phyloP scores from a whole-genome alignment of 2,797 vertebrate species.

The Pachyuromys duprasi region DNA sequence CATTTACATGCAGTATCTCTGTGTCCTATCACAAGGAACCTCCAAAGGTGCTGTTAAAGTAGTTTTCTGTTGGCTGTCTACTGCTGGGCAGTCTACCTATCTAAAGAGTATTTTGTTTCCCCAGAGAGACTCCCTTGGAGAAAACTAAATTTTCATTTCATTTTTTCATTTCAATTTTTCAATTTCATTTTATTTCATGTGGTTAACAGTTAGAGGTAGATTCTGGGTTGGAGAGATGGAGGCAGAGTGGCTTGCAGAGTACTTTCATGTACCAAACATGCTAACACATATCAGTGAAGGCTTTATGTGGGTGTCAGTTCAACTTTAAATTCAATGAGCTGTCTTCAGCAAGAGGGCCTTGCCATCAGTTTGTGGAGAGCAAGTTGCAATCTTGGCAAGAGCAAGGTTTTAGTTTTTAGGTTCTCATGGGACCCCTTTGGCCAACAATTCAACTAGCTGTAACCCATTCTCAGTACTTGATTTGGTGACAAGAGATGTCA shows the following conservation, averaged over 20 bases:
- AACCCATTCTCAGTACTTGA: neutral
- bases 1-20: too few species aligned
- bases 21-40: neutral
- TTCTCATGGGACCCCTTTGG: neutral
- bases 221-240: neutral
- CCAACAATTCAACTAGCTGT: neutral
- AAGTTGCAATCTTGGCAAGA: neutral
- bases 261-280: neutral
- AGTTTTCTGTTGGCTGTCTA: neutral
- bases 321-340: neutral
- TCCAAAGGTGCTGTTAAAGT: neutral
- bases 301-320: neutral
- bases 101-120: neutral
- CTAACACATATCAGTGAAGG: neutral
- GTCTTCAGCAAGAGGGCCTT: neutral
- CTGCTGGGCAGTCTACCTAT: neutral
- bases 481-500: neutral
- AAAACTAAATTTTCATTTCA: neutral
- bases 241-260: neutral
- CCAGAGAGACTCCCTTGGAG: neutral
- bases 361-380: neutral
- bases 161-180: too few species aligned
- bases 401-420: neutral
- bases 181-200: neutral
- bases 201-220: neutral